Base-by-base conservation (phyloP, 2,797 vertebrate genomes). In the Glyptemys insculpta region DNA sequence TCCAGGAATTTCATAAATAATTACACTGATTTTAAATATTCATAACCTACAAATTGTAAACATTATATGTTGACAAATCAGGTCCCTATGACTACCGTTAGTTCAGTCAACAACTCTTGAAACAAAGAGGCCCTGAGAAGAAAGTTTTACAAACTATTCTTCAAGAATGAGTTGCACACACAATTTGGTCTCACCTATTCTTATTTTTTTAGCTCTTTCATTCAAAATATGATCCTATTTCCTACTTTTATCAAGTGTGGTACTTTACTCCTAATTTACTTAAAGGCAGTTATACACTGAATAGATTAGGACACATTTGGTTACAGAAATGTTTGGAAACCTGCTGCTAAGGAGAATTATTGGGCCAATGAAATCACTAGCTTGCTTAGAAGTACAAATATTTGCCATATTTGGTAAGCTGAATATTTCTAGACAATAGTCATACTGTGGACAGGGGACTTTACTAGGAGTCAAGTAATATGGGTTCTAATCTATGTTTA, bases 1-100 rank as follows among this genome's bases (percentile, higher is more conserved):
- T 72, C 78, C 79, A 87, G 84, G 91, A 90, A 91, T 74, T 91
- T 91, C 87, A 87, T 97, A 95, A 95, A 92, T 94, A 97, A 95
- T 83, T 93, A 96, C n/a, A 21, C 78, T 87, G 62, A 87, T 90
- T 90, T 88, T 94, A 95, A 93, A 92, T 80, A 91, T 91, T 95
- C 90, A 91, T 52, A 82, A 79, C 84, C 80, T 93, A 92, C 87
- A 94, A 96, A 94, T 78, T 94, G 80, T 91, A 95, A 78, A 44
- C 59, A 62, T 74, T 74, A 27, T 23, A 78, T 31, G 14, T 12
- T 89, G 88, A 86, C 59, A 91, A 83, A 49, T n/a, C 57, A 81
- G 56, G 62, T 92, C 87, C 56, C 54, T 91, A 88, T 94, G 92
- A 97, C 94, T 34, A 95, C 23, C 14, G 5, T 47, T 78, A 8